Evolutionary conservation across 2,888 invertebrate genomes (phyloP).

Genomic region (Neoitamus cyanurus): DNA sequence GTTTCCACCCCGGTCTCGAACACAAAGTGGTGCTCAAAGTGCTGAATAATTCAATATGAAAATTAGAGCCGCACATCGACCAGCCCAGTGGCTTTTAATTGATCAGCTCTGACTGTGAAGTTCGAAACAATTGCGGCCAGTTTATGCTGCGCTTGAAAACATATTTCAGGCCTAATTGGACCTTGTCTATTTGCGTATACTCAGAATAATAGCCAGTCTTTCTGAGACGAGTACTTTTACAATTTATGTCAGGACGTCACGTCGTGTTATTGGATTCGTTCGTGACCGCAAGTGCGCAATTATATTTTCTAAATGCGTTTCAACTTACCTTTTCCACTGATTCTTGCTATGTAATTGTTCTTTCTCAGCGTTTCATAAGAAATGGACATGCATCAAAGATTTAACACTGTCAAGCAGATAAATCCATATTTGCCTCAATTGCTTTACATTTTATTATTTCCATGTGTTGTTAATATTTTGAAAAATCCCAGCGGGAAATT

Average conservation of each 20-base stretch:
- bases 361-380: not conserved
- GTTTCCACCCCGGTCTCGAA: not conserved
- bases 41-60: constrained; percentile 18
- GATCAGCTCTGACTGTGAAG: not conserved
- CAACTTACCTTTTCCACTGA: not conserved
- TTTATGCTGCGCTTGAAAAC: not conserved
- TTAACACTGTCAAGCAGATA: no score
- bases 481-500: no score
- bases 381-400: not conserved
- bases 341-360: not conserved
- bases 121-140: not conserved
- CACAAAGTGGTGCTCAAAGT: not conserved
- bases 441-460: no score
- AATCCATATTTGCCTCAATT: no score
- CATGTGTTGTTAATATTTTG: no score
- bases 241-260: not conserved
- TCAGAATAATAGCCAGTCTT: not conserved
- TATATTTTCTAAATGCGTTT: not conserved
- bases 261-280: not conserved
- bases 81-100: not conserved
- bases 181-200: not conserved
- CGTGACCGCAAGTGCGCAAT: not conserved
- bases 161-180: not conserved
- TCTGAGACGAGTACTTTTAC: not conserved
- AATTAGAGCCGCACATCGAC: constrained; percentile 5